A percentile compares a stretch with the other conserved stretches of the same genome.
Conservation (phyloP, 2,888 invertebrate species). For the Eilema depressum region DNA sequence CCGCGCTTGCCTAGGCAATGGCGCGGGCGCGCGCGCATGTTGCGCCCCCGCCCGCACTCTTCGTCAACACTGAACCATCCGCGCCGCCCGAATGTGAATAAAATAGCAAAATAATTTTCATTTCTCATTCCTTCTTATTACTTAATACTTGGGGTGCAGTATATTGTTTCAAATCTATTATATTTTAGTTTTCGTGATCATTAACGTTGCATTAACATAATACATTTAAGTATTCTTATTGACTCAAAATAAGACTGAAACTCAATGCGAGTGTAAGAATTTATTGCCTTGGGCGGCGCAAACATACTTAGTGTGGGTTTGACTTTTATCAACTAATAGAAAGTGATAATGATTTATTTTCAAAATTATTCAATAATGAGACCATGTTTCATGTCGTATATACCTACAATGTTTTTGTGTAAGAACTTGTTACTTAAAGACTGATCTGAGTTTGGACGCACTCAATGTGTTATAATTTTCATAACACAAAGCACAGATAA, state of each 20-base stretch:
- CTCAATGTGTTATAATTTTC: slow-evolving; percentile 48
- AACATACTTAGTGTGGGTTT: slow-evolving; percentile 43
- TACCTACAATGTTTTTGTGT: slow-evolving; percentile 50
- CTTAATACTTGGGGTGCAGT: background rate
- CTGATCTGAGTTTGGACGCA: slow-evolving; percentile 61
- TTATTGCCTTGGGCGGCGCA: slow-evolving; percentile 47
- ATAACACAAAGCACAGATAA: slow-evolving; percentile 45
- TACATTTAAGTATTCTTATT: slow-evolving; percentile 36
- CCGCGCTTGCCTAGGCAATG: slow-evolving; percentile 80
- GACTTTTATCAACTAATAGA: slow-evolving; percentile 31
- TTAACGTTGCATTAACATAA: slow-evolving; percentile 25
- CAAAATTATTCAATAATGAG: slow-evolving; percentile 29
- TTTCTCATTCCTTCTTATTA: slow-evolving; percentile 11
- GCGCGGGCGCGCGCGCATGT: slow-evolving; percentile 79
- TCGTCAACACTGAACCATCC: slow-evolving; percentile 58
- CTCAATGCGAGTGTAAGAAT: slow-evolving; percentile 32
- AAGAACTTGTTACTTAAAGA: slow-evolving; percentile 63
- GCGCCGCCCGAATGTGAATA: slow-evolving; percentile 62
- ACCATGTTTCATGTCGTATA: slow-evolving; percentile 43
- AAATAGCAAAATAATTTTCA: slow-evolving; percentile 38
- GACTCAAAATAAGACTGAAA: slow-evolving; percentile 53
- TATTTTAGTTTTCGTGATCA: slow-evolving; percentile 18
- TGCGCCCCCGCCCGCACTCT: slow-evolving; percentile 69
- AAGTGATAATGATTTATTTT: slow-evolving; percentile 36
- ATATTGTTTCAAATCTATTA: slow-evolving; percentile 3